phyloP scores from a whole-genome alignment of 2,888 invertebrate genomes.

The Ochlodes sylvanus region DNA sequence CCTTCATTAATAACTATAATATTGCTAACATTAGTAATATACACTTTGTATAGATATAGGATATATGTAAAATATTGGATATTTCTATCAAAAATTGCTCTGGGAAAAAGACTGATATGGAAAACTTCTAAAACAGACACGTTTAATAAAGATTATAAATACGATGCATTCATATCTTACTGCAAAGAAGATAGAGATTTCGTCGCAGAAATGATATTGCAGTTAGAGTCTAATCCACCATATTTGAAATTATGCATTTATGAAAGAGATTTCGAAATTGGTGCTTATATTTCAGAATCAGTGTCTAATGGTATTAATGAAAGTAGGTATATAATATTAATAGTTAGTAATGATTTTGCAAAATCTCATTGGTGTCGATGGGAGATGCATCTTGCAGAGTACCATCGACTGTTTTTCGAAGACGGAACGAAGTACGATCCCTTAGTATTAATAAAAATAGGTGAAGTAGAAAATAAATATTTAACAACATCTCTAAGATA shows the following conservation, averaged over 20 bases:
- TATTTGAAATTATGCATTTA: conserved; percentile 88
- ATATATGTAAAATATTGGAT: conserved; percentile 84
- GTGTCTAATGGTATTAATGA: conserved; percentile 87
- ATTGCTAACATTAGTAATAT: conserved; percentile 57
- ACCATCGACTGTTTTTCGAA: conserved; percentile 86
- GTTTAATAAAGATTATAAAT: conserved; percentile 68
- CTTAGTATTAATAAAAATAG: conserved; percentile 86
- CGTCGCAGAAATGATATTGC: conserved; percentile 84
- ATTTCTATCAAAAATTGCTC: conserved; percentile 81
- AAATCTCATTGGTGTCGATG: conserved; percentile 90
- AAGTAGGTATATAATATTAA: conserved; percentile 87
- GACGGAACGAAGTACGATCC: conserved; percentile 84
- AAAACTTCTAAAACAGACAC: conserved; percentile 50
- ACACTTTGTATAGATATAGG: conserved; percentile 68
- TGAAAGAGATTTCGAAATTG: conserved; percentile 88
- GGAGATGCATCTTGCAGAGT: conserved; percentile 89
- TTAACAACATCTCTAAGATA: conserved; percentile 86
- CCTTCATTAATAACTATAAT: conserved; percentile 67
- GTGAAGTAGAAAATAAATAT: conserved; percentile 82
- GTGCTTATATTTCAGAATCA: conserved; percentile 87
- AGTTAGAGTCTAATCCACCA: conserved; percentile 86
- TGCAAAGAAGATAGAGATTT: conserved; percentile 86
- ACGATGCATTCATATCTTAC: conserved; percentile 87
- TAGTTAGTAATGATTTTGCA: conserved; percentile 88
- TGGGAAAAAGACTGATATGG: conserved; percentile 71